A percentile compares a stretch with the other conserved stretches of the same genome.
Evolutionary conservation across 2,797 vertebrate genomes (phyloP).

Genomic region (Alcedo quadribrachys): DNA sequence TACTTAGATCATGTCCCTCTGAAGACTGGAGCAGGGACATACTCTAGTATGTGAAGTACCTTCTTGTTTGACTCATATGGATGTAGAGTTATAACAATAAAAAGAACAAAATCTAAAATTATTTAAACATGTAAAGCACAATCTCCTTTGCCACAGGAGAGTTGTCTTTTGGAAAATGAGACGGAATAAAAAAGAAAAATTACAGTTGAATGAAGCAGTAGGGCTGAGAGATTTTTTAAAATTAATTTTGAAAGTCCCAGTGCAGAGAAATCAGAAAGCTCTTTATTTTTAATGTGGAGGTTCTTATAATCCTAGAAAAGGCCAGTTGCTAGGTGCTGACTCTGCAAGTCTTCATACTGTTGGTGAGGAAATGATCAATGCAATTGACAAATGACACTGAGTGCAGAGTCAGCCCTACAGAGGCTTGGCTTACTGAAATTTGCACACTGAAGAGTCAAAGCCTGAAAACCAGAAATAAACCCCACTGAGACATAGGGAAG

Average conservation of each 20-base stretch:
- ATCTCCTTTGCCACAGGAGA: slow-evolving; percentile 41
- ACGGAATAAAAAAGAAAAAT: slow-evolving; percentile 50
- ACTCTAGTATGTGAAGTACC: neutral
- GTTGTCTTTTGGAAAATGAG: slow-evolving; percentile 24
- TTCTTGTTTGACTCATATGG: slow-evolving; percentile 3
- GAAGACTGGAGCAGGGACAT: neutral
- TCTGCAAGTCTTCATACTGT: neutral
- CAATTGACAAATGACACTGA: slow-evolving; percentile 66
- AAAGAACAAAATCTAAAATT: slow-evolving; percentile 38
- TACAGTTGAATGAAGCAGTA: slow-evolving; percentile 46
- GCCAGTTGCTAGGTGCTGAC: slow-evolving; percentile 35
- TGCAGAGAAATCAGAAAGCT: slow-evolving; percentile 26
- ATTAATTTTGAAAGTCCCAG: slow-evolving; percentile 47
- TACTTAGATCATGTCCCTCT: neutral
- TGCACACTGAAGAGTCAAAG: slow-evolving; percentile 24
- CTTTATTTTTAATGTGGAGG: slow-evolving; percentile 52
- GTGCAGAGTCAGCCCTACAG: slow-evolving; percentile 58
- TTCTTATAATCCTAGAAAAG: slow-evolving; percentile 6
- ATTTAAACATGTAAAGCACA: slow-evolving; percentile 64
- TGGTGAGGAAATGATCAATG: slow-evolving; percentile 53
- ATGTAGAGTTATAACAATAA: neutral
- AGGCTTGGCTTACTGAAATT: slow-evolving; percentile 25
- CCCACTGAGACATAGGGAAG: neutral
- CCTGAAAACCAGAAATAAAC: slow-evolving; percentile 20
- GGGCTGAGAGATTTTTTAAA: neutral